Percentiles rank a stretch among this genome's conserved stretches.
Evolutionary conservation across 2,113 vertebrate genomes (phyloP).

Genomic region (Melanerpes aurifrons): DNA sequence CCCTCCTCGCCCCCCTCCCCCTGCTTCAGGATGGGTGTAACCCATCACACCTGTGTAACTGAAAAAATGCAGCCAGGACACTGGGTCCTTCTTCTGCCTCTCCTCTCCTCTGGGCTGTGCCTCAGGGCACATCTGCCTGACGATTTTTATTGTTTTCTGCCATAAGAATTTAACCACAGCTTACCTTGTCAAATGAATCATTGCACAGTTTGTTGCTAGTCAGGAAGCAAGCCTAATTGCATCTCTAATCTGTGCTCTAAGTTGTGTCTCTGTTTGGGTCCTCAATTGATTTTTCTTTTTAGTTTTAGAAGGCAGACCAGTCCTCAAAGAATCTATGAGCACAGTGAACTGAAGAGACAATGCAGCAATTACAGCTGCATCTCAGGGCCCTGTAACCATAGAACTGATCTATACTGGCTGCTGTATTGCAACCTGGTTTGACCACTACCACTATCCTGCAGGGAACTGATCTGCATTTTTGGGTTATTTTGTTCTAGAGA

Average conservation of each 20-base stretch:
- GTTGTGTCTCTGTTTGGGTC: rapidly evolving
- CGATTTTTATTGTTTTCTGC: not conserved
- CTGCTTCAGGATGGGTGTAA: no score
- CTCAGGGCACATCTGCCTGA: not conserved
- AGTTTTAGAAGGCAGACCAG: not conserved
- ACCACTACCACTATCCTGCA: not conserved
- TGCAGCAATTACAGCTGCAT: not conserved
- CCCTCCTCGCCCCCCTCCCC: no score
- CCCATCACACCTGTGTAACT: not conserved
- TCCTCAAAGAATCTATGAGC: not conserved
- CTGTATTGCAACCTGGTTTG: not conserved
- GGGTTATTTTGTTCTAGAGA: not conserved
- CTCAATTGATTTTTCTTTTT: not conserved
- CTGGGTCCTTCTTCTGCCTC: not conserved
- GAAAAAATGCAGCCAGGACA: not conserved
- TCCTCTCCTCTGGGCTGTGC: not conserved
- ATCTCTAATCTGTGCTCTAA: not conserved
- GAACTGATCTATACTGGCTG: not conserved
- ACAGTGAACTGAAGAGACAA: not conserved
- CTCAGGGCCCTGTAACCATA: not conserved
- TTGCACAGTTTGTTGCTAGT: not conserved
- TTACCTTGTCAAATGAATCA: not conserved
- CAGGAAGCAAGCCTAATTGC: not conserved
- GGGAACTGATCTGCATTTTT: not conserved
- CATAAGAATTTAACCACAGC: not conserved